Conservation (phyloP, 2,113 vertebrate genomes). For the Neotragus pygmaeus region DNA sequence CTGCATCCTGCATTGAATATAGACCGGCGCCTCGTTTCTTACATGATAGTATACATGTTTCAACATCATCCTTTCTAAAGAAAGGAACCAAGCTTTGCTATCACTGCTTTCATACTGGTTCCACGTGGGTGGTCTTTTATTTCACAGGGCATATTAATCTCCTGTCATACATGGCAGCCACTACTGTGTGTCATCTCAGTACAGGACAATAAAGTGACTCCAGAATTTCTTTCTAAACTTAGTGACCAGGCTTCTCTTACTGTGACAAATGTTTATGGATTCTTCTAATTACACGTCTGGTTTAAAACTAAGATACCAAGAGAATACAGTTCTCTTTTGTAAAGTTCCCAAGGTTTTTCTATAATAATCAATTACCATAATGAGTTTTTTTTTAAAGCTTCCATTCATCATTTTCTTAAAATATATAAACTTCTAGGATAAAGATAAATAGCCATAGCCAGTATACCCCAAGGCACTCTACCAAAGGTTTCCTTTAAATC, state of each 20-base stretch:
- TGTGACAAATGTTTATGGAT: conserved; percentile 84
- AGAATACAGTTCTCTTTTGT: conserved; percentile 79
- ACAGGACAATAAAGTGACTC: conserved; percentile 71
- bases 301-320: conserved; percentile 80
- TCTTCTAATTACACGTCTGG: conserved; percentile 83
- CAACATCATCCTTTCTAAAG: conserved; percentile 20
- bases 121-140: conserved; percentile 57
- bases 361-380: conserved; percentile 87
- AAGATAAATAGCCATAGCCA: conserved; percentile 80
- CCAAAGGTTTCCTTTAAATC: conserved; percentile 78
- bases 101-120: neutral
- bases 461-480: conserved; percentile 73
- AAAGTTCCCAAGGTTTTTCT: conserved; percentile 80
- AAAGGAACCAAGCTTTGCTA: neutral
- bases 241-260: conserved; percentile 70
- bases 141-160: conserved; percentile 72
- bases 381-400: conserved; percentile 86
- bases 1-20: no score
- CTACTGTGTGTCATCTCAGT: conserved; percentile 72
- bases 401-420: conserved; percentile 86
- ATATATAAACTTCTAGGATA: conserved; percentile 83
- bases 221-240: conserved; percentile 74
- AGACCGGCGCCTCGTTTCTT: no score
- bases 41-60: no score
- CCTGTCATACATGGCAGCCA: conserved; percentile 57